A percentile compares a stretch with the other conserved stretches of the same genome.
These are phyloP conservation scores for Carcina quercana DNA, from an alignment of 2,888 invertebrate species.

Conservation along the genomic window DNA sequence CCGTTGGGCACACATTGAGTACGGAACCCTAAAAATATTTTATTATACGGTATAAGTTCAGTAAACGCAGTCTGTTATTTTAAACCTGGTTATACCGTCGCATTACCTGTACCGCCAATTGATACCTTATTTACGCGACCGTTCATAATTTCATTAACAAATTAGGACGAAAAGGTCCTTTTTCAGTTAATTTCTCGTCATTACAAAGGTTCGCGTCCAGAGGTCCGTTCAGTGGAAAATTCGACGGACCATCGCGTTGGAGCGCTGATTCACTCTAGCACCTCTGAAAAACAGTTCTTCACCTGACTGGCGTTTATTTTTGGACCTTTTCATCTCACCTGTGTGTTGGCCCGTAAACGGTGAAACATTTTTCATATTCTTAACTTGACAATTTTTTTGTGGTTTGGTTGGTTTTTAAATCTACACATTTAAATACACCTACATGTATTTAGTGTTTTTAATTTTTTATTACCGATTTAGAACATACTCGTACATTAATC, in stretches of 20 bases:
- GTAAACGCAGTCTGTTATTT: too few relatives aligned
- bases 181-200: slow-evolving; percentile 62
- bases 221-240: slow-evolving; percentile 70
- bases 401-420: too few relatives aligned
- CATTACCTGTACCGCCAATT: too few relatives aligned
- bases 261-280: slow-evolving; percentile 63
- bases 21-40: too few relatives aligned
- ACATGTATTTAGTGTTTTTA: too few relatives aligned
- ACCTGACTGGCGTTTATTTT: slow-evolving; percentile 67
- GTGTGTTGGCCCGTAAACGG: slow-evolving; percentile 53
- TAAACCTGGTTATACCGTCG: too few relatives aligned
- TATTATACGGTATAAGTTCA: too few relatives aligned
- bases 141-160: slow-evolving; percentile 46
- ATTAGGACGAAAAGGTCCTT: slow-evolving; percentile 60
- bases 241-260: slow-evolving; percentile 66
- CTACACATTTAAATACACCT: too few relatives aligned
- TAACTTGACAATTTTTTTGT: too few relatives aligned
- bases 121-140: slow-evolving; percentile 39
- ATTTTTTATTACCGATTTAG: too few relatives aligned
- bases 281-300: slow-evolving; percentile 70
- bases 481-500: too few relatives aligned
- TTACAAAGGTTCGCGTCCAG: slow-evolving; percentile 63
- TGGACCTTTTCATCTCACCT: slow-evolving; percentile 67
- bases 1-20: too few relatives aligned
- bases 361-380: slow-evolving; percentile 20